Percentiles rank a stretch among this genome's conserved stretches.
These are phyloP conservation scores for Seladonia tumulorum DNA, from an alignment of 2,888 invertebrate species.

Conservation along the genomic window DNA sequence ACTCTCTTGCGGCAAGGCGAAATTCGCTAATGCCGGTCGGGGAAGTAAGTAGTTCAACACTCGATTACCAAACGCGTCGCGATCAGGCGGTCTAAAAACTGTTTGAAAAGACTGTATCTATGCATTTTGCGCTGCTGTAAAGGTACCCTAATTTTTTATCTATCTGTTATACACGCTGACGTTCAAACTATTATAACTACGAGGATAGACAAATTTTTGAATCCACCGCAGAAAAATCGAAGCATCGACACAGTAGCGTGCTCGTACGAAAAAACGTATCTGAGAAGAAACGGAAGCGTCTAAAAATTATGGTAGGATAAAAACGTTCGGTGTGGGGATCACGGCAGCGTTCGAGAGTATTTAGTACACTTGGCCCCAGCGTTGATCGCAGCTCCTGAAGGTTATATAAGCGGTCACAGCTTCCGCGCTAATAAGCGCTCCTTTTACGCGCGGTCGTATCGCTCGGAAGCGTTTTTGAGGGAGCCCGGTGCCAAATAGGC, in stretches of 20 bases:
- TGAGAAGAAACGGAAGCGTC: background rate
- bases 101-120: too few relatives aligned
- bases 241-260: too few relatives aligned
- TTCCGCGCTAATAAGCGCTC: slow-evolving; percentile 29
- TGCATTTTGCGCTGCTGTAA: too few relatives aligned
- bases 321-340: background rate
- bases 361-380: background rate
- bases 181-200: too few relatives aligned
- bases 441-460: slow-evolving; percentile 19
- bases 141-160: too few relatives aligned
- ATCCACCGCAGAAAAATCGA: background rate
- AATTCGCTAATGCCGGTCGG: slow-evolving; percentile 25
- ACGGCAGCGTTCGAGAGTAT: background rate
- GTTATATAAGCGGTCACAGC: slow-evolving; percentile 5
- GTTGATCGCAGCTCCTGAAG: slow-evolving; percentile 1
- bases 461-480: slow-evolving; percentile 34
- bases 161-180: too few relatives aligned
- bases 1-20: slow-evolving; percentile 14
- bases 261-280: too few relatives aligned
- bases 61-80: slow-evolving; percentile 20
- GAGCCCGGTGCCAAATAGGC: slow-evolving; percentile 52
- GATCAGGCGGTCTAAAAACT: background rate
- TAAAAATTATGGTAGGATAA: background rate
- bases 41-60: slow-evolving; percentile 27
- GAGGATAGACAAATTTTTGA: background rate